Evolutionary conservation across 2,113 vertebrate genomes (phyloP).

Genomic region (Istiophorus platypterus): DNA sequence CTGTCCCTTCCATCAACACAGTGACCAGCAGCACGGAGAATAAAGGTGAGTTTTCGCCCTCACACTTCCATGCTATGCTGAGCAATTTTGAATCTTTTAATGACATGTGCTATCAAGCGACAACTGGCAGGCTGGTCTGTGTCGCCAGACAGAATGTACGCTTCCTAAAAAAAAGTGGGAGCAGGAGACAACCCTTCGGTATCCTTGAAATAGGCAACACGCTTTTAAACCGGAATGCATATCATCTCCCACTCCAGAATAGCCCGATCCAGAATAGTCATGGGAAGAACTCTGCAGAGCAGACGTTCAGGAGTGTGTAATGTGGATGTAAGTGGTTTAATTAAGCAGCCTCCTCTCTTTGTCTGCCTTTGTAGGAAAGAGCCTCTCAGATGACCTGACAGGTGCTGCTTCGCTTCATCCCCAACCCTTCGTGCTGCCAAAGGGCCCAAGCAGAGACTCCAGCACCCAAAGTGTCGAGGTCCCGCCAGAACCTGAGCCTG

Average conservation of each 20-base stretch:
- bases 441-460: constrained; percentile 85
- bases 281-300: constrained; percentile 66
- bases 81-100: constrained; percentile 41
- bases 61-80: constrained; percentile 5
- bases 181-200: constrained; percentile 40
- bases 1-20: constrained; percentile 90
- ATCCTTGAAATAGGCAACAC: constrained; percentile 73
- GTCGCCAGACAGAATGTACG: constrained; percentile 76
- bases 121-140: constrained; percentile 71
- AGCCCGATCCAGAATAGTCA: constrained; percentile 79
- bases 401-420: constrained; percentile 51
- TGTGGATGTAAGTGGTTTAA: constrained; percentile 53
- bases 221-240: constrained; percentile 78
- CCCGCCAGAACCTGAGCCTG: constrained; percentile 19
- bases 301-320: constrained; percentile 66
- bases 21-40: constrained; percentile 37
- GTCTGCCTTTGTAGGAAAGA: constrained; percentile 81
- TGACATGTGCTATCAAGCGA: constrained; percentile 53
- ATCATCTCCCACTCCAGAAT: constrained; percentile 79
- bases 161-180: constrained; percentile 69
- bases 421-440: constrained; percentile 67
- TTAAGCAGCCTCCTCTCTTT: constrained; percentile 71
- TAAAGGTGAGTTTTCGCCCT: constrained; percentile 76
- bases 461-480: constrained; percentile 89
- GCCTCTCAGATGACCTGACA: constrained; percentile 82